Base-by-base conservation (phyloP, 64 coral and sea anemone species). In the Dendronephthya gigantea region DNA sequence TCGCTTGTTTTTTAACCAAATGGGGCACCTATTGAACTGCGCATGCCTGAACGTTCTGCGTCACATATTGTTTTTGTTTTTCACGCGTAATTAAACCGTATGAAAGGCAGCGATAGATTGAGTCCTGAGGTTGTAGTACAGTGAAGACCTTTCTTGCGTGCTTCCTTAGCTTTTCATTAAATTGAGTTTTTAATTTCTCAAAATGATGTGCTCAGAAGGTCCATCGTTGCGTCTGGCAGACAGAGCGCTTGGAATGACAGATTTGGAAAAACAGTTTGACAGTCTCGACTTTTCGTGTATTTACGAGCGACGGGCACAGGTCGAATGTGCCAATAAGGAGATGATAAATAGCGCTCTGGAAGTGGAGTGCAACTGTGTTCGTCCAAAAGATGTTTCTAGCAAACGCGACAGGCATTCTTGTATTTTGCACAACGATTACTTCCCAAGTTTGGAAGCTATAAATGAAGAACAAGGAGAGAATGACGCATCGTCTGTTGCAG, bases 41-140 rank as follows among this genome's bases (percentile, higher is more conserved):
- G 4, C 37, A 76, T 35, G 36, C n/a, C 15, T 19, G 12, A 29
- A 33, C 30, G 0, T 29, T 17, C 19, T 79, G 72, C 28, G 72
- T 79, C 72, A 39, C 37, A 28, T 19, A 33, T 79, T 79, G 72
- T 39, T 79, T 17, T 79, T 79, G 72, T 79, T 79, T 79, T 79
- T 79, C 72, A 36, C 72, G 72, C 15, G 72, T 39, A 79, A 79
- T 79, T 39, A 79, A 34, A 12, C 27, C 13, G 72, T 29, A 79
- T 35, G 72, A 34, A 62, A 4, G 25, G 19, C 55, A 5, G 25
- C 19, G 55, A 27, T 27, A 62, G 17, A 27, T 28, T 29, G 6
- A 79, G 34, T 36, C 37, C 2, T 66, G 58, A 66, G 6, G 19
- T 22, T 66, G 58, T 66, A 66, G 58, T 45, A 11, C 41, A 4